Base-by-base conservation (phyloP, 2,797 vertebrate species). In the Denticeps clupeoides region DNA sequence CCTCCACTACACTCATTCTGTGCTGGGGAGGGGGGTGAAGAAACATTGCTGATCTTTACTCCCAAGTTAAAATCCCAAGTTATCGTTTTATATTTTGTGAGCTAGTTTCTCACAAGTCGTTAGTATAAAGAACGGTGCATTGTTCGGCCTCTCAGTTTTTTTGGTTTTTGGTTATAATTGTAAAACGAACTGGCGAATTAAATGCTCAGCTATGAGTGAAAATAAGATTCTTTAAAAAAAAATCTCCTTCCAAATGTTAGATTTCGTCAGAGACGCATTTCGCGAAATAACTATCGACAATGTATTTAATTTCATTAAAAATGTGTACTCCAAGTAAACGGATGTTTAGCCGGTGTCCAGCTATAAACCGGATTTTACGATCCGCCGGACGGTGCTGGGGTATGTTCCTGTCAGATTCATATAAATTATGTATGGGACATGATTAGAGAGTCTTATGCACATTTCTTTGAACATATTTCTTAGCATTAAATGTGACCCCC, bases 341-440 rank as follows among this genome's bases (percentile, higher is more conserved):
- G 61, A 63, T 62, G 76, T 80, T 85, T 81, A 78, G 65, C 63
- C 62, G 73, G 71, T 80, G 77, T 81, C 77, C 71, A 63, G 65
- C 58, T 58, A 65, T 74, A 70, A 57, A 51, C 67, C 57, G 60
- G 60, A 62, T 71, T 71, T 74, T 70, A 58, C 71, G 67, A 64
- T 63, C 72, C 13, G 72, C 64, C 65, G 67, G 69, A 61, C 71
- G 59, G 46, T 62, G 65, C 58, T 77, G 60, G 70, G 71, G 73
- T 77, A 77, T 9, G 26, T 19, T 82, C 78, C 76, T 79, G 79
- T 80, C 81, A 81, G 78, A 72, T 71, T 49, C 41, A 57, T 58
- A 71, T 81, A 60, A 70, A 82, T 85, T 79, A 83, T 83, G 78
- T 67, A 85, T 82, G 71, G 71, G 69, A 75, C 70, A 68, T 77